Evolutionary conservation across 2,888 invertebrate species (phyloP).

Genomic region (Diaprepes abbreviatus): DNA sequence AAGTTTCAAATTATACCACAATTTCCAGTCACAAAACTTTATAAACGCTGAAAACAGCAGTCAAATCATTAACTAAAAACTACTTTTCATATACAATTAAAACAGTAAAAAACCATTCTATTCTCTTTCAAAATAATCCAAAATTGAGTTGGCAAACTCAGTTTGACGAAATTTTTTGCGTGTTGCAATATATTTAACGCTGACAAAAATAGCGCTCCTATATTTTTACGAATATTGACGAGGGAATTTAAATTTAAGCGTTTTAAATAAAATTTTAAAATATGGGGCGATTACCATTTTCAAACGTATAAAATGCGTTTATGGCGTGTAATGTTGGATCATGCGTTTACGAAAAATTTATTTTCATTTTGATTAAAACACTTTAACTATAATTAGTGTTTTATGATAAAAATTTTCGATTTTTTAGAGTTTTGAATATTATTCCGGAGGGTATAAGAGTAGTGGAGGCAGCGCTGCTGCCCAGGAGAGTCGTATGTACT

Average conservation of each 20-base stretch:
- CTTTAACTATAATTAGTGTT: too few relatives aligned
- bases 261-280: constrained; percentile 16
- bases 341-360: not conserved
- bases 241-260: not conserved
- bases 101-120: not conserved
- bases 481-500: too few relatives aligned
- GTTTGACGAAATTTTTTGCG: not conserved
- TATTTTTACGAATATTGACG: constrained; percentile 16
- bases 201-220: constrained; percentile 10
- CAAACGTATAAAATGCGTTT: constrained; percentile 7
- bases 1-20: too few relatives aligned
- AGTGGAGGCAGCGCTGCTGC: too few relatives aligned
- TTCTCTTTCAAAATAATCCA: not conserved
- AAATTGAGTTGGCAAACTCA: constrained; percentile 4
- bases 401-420: too few relatives aligned
- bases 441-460: too few relatives aligned
- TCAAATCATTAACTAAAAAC: constrained; percentile 4
- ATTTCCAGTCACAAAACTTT: too few relatives aligned
- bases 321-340: not conserved
- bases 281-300: constrained; percentile 2
- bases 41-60: not conserved
- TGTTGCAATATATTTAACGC: constrained; percentile 7
- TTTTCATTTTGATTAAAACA: not conserved
- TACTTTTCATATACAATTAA: constrained; percentile 1
- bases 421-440: too few relatives aligned